Conservation (phyloP, 2,113 vertebrate genomes). For the Phaethon lepturus region DNA sequence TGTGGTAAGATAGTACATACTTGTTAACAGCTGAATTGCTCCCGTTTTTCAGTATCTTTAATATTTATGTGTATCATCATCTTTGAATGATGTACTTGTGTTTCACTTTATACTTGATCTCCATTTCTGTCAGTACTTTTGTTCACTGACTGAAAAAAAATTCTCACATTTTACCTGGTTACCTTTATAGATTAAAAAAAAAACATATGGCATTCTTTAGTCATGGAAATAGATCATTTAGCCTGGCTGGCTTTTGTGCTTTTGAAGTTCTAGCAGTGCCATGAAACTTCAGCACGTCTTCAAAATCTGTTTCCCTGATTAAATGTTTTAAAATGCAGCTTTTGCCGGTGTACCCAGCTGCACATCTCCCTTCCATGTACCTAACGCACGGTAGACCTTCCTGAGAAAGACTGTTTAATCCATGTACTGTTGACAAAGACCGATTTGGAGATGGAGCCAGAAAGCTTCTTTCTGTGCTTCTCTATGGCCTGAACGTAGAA, state of each 20-base stretch:
- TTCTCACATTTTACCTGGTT: not conserved
- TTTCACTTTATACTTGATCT: not conserved
- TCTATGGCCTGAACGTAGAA: not conserved
- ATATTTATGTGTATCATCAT: not conserved
- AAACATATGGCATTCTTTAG: not conserved
- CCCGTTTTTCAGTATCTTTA: not conserved
- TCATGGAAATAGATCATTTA: not conserved
- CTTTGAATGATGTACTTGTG: not conserved
- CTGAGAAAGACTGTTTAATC: not conserved
- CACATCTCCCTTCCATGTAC: not conserved
- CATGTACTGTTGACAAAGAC: not conserved
- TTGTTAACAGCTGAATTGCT: not conserved
- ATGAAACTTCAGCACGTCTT: not conserved
- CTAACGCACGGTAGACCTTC: not conserved
- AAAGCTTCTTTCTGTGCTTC: not conserved
- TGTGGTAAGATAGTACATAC: not conserved
- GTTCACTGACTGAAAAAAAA: not conserved
- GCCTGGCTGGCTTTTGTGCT: not conserved
- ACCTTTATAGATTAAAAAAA: not conserved
- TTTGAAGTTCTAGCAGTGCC: not conserved
- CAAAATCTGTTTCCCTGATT: not conserved
- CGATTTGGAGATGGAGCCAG: not conserved
- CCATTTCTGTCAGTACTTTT: not conserved
- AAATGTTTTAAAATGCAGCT: not conserved
- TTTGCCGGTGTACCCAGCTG: not conserved